phyloP scores from a whole-genome alignment of 2,113 vertebrate genomes.

The Formicarius rufipectus region DNA sequence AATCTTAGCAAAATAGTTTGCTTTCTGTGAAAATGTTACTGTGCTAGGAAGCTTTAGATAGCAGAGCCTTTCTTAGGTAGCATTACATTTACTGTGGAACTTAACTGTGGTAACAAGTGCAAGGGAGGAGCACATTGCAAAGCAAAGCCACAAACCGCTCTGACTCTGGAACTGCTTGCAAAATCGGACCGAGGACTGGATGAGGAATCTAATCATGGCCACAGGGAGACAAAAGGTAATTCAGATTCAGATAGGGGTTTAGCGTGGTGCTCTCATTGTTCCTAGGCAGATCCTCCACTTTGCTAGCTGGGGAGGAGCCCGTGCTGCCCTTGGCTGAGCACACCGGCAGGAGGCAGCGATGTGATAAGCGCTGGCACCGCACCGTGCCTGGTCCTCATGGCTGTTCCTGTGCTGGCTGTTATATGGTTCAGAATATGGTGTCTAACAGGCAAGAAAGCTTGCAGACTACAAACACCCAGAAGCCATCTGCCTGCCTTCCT shows the following conservation, averaged over 20 bases:
- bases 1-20: neutral
- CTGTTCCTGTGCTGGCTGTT: neutral
- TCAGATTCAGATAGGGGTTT: neutral
- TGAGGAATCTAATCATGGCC: neutral
- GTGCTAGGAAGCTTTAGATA: neutral
- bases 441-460: neutral
- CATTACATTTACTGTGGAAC: neutral
- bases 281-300: neutral
- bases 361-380: neutral
- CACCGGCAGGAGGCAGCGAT: neutral
- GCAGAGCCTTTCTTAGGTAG: neutral
- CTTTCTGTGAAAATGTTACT: neutral
- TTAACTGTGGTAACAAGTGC: neutral
- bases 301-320: rapidly evolving
- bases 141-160: neutral
- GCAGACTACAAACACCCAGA: neutral
- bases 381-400: neutral
- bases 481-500: rapidly evolving
- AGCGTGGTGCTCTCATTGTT: neutral
- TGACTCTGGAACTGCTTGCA: neutral
- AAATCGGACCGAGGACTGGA: neutral
- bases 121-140: neutral
- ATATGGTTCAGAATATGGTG: rapidly evolving
- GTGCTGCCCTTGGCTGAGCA: neutral
- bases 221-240: neutral